phyloP scores from a whole-genome alignment of 2,888 invertebrate species.

The Stenoptilia bipunctidactyla region DNA sequence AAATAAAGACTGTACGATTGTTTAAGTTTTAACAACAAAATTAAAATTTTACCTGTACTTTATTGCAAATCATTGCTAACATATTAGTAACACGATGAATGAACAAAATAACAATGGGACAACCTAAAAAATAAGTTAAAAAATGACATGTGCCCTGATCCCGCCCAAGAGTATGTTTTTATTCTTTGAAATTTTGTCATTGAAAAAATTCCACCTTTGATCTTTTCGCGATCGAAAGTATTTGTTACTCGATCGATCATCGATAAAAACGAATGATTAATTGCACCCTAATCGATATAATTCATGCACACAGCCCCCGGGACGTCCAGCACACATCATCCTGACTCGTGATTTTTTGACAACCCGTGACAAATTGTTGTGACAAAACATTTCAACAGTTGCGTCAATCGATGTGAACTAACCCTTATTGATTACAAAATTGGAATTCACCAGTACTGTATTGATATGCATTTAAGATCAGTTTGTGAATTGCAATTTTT shows the following conservation, averaged over 20 bases:
- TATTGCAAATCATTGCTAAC: background rate
- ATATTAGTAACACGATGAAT: background rate
- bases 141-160: conserved; percentile 16
- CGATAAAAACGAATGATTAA: conserved; percentile 54
- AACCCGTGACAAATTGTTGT: conserved; percentile 66
- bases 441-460: conserved; percentile 3
- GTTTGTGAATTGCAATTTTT: background rate
- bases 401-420: conserved; percentile 41
- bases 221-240: conserved; percentile 32
- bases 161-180: conserved; percentile 7
- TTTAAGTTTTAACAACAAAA: too few species aligned
- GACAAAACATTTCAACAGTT: conserved; percentile 71
- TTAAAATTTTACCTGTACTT: too few species aligned
- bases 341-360: conserved; percentile 55
- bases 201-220: conserved; percentile 40
- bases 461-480: conserved; percentile 1
- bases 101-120: background rate
- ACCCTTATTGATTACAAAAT: conserved; percentile 28
- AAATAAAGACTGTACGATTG: too few species aligned
- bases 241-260: conserved; percentile 55
- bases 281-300: conserved; percentile 55
- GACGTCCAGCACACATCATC: conserved; percentile 37
- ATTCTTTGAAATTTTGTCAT: conserved; percentile 47
- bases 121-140: background rate
- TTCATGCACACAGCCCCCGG: conserved; percentile 45